phyloP scores from a whole-genome alignment of 2,888 invertebrate species.

The Cecidostiba fungosa region DNA sequence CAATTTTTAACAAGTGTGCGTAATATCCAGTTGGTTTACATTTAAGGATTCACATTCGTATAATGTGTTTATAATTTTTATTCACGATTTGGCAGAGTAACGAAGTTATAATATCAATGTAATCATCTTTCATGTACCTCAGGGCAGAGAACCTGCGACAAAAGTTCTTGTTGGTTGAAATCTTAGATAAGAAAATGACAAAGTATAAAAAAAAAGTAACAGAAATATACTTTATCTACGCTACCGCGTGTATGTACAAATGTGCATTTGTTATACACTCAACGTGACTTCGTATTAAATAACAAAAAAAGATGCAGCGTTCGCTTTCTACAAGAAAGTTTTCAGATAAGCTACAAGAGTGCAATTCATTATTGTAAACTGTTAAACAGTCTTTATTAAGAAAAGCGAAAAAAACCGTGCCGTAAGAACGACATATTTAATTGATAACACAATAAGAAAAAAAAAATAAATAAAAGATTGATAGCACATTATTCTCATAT shows the following conservation, averaged over 20 bases:
- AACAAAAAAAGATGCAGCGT: constrained; percentile 46
- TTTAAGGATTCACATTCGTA: constrained; percentile 1
- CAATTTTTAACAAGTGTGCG: background rate
- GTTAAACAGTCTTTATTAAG: constrained; percentile 69
- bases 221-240: constrained; percentile 56
- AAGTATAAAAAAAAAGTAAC: constrained; percentile 32
- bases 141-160: constrained; percentile 50
- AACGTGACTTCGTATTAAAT: constrained; percentile 43
- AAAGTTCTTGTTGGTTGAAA: constrained; percentile 63
- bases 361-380: constrained; percentile 70
- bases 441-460: constrained; percentile 60
- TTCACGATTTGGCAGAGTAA: background rate
- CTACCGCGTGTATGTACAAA: constrained; percentile 49
- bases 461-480: constrained; percentile 66
- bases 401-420: constrained; percentile 62
- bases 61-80: background rate
- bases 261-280: constrained; percentile 60
- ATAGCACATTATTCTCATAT: constrained; percentile 71
- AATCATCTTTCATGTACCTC: constrained; percentile 57
- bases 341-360: constrained; percentile 61
- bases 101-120: constrained; percentile 27
- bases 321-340: constrained; percentile 64
- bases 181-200: constrained; percentile 55
- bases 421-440: constrained; percentile 48
- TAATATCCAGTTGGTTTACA: constrained; percentile 1